A percentile compares a stretch with the other conserved stretches of the same genome.
phyloP scores from a whole-genome alignment of 2,797 vertebrate species.

The Sorex maritimensis region DNA sequence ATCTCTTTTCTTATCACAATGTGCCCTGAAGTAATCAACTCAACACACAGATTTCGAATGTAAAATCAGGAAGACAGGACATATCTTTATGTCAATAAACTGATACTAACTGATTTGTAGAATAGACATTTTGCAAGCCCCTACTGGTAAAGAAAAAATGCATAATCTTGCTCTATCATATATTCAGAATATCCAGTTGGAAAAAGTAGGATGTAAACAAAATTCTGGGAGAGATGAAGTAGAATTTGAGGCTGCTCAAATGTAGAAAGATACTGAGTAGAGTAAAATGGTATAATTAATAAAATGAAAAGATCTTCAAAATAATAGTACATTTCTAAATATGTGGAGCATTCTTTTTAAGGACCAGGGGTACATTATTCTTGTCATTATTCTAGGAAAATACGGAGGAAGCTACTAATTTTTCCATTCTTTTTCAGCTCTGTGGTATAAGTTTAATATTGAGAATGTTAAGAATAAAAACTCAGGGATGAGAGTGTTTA shows the following conservation, averaged over 20 bases:
- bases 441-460: not conserved
- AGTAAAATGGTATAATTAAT: not conserved
- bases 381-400: slow-evolving; percentile 19
- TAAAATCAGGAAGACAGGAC: slow-evolving; percentile 9
- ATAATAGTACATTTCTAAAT: slow-evolving; percentile 39
- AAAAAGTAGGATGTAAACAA: slow-evolving; percentile 50
- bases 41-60: slow-evolving; percentile 33
- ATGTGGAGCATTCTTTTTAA: not conserved
- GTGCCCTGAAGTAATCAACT: not conserved
- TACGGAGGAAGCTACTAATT: slow-evolving; percentile 21
- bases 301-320: slow-evolving; percentile 46
- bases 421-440: not conserved
- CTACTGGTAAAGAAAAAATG: slow-evolving; percentile 1
- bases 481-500: not conserved
- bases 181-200: not conserved
- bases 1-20: not conserved
- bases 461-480: not conserved
- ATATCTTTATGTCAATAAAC: slow-evolving; percentile 2
- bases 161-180: not conserved
- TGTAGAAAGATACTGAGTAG: slow-evolving; percentile 23
- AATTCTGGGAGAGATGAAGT: not conserved
- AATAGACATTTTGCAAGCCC: not conserved
- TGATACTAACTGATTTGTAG: slow-evolving; percentile 5
- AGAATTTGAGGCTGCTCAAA: not conserved
- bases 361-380: not conserved